Conservation (phyloP, 2,888 invertebrate genomes). For the Anarsia innoxiella region DNA sequence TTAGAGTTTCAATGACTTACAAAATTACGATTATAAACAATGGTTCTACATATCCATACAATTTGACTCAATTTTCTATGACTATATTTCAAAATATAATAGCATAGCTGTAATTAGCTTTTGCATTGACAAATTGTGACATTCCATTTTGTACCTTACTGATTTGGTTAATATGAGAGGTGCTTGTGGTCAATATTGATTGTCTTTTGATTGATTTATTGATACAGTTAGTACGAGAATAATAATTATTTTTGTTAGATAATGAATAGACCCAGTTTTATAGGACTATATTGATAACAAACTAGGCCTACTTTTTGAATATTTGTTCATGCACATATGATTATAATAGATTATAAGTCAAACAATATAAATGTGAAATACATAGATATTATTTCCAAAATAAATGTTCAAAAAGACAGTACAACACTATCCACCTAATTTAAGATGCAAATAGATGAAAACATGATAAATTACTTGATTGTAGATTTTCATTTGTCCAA, state of each 20-base stretch:
- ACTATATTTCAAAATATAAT: too few species aligned
- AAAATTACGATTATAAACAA: background rate
- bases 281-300: background rate
- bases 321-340: too few species aligned
- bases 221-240: background rate
- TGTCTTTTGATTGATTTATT: background rate
- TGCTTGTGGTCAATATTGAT: background rate
- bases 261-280: background rate
- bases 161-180: too few species aligned
- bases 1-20: background rate
- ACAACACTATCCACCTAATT: slow-evolving; percentile 21
- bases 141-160: too few species aligned
- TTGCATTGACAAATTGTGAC: too few species aligned
- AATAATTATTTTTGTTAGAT: background rate
- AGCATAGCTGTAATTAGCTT: too few species aligned
- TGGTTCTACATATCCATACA: slow-evolving; percentile 12
- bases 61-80: slow-evolving; percentile 3
- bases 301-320: too few species aligned
- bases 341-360: too few species aligned
- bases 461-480: background rate
- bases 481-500: slow-evolving; percentile 13
- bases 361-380: too few species aligned
- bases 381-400: too few species aligned
- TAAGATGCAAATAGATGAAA: background rate
- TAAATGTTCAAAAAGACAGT: slow-evolving; percentile 37